phyloP scores from a whole-genome alignment of 2,113 vertebrate genomes.

The Origma solitaria region DNA sequence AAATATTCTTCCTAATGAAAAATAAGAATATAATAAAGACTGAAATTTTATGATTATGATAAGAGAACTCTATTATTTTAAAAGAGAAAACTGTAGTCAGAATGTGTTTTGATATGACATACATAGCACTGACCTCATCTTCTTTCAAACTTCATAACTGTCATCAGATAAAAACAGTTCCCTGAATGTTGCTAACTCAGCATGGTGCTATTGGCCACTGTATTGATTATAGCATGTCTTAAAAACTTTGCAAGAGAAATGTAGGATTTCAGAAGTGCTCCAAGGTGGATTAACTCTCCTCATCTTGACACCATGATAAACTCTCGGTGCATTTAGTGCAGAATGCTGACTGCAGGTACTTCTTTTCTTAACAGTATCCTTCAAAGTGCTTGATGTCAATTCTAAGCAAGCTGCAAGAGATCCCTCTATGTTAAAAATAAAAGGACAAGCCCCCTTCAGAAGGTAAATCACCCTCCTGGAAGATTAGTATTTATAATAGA shows the following conservation, averaged over 20 bases:
- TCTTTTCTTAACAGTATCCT: background rate
- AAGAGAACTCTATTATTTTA: background rate
- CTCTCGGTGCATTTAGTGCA: background rate
- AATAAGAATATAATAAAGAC: background rate
- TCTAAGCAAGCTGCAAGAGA: background rate
- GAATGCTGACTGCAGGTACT: constrained; percentile 15
- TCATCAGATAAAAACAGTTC: constrained; percentile 23
- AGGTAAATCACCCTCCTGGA: background rate
- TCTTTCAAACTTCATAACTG: constrained; percentile 34
- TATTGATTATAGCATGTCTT: constrained; percentile 4
- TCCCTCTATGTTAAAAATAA: background rate
- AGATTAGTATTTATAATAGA: background rate
- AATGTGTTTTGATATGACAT: constrained; percentile 12
- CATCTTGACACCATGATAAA: constrained; percentile 24
- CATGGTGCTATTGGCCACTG: background rate
- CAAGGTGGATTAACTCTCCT: constrained; percentile 5
- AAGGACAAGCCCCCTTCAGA: background rate
- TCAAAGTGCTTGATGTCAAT: background rate
- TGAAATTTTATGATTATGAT: background rate
- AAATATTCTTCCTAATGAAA: background rate
- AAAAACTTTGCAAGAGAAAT: background rate
- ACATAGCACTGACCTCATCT: constrained; percentile 13
- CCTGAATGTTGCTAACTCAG: constrained; percentile 26
- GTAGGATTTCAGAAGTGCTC: constrained; percentile 13
- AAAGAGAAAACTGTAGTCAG: background rate